Percentiles rank a stretch among this genome's conserved stretches.
phyloP scores from a whole-genome alignment of 1,140 invertebrate genomes.

The Liolophura sinensis region DNA sequence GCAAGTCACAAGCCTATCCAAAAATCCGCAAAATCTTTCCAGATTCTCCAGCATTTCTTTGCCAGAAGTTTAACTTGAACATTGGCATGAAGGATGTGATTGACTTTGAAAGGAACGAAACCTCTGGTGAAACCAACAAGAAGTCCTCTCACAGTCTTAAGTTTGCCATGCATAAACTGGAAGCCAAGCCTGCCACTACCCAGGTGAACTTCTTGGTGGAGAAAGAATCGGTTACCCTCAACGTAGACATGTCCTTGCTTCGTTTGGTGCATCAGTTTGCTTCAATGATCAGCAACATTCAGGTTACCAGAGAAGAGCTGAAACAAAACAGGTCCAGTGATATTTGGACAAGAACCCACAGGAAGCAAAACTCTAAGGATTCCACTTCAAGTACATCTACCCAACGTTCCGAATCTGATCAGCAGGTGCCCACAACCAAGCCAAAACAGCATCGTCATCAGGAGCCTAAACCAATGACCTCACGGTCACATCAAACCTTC shows the following conservation, averaged over 20 bases:
- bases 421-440: too few species aligned
- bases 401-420: slow-evolving; percentile 38
- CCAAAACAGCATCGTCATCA: too few species aligned
- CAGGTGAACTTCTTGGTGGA: slow-evolving; percentile 53
- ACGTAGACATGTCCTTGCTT: slow-evolving; percentile 93
- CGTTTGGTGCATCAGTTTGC: slow-evolving; percentile 93
- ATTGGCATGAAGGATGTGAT: slow-evolving; percentile 83
- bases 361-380: slow-evolving; percentile 54
- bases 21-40: slow-evolving; percentile 41
- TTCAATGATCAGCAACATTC: slow-evolving; percentile 97
- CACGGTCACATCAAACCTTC: too few species aligned
- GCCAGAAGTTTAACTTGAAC: slow-evolving; percentile 86
- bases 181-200: slow-evolving; percentile 56
- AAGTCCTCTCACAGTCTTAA: slow-evolving; percentile 29
- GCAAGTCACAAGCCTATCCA: slow-evolving; percentile 17
- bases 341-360: slow-evolving; percentile 44
- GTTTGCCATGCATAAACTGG: slow-evolving; percentile 56
- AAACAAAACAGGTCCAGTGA: slow-evolving; percentile 50
- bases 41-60: slow-evolving; percentile 87
- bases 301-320: slow-evolving; percentile 89
- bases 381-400: slow-evolving; percentile 54
- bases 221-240: slow-evolving; percentile 50
- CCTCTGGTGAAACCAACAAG: slow-evolving; percentile 60
- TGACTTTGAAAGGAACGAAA: slow-evolving; percentile 82
- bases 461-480: too few species aligned